Evolutionary conservation across 1,140 invertebrate genomes (phyloP), one percentile per base, ranked within the genome.

Genomic region (Drosophila quadrilineata): DNA sequence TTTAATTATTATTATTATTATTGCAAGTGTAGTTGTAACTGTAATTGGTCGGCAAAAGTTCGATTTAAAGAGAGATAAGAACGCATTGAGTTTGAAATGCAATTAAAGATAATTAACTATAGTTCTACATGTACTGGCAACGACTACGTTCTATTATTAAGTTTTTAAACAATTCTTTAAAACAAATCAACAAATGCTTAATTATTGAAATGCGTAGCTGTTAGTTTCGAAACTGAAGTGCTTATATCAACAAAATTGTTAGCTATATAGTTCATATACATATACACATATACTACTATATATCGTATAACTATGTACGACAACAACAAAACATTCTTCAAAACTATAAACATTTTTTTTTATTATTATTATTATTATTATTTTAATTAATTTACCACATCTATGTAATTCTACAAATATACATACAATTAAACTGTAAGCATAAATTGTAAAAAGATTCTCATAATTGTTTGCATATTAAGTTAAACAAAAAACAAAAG

Each of bases 401-500:
- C 64, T 71, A 63, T 76, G 71, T 75, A 71, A 66, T 60, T 65
- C 54, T 79, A 79, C 64, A 73, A 65, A 73, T 48, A 60, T 52
- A 71, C 33, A n/a, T n/a, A n/a, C 59, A 24, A 54, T 54, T 49
- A 10, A 29, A 28, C 31, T 6, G 5, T 77, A 77, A 79, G 75
- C 65, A 63, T 77, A 77, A 82, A 77, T 75, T 84, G 79, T 84
- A 84, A 84, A 84, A 84, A 84, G 79, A 84, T 84, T 84, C 79
- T 84, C 79, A 84, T 75, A 74, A 79, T 50, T 84, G 79, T 84
- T 84, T 68, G 70, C 67, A n/a, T n/a, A 52, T 74, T 77, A 85
- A 84, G 79, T 49, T 59, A 33, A 59, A 29, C 59, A 43, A 56
- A 4, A 40, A 33, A 26, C 21, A 33, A n/a, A 24, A 21, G 10